Conservation (phyloP, 2,113 vertebrate species). For the Macroglossus sobrinus region DNA sequence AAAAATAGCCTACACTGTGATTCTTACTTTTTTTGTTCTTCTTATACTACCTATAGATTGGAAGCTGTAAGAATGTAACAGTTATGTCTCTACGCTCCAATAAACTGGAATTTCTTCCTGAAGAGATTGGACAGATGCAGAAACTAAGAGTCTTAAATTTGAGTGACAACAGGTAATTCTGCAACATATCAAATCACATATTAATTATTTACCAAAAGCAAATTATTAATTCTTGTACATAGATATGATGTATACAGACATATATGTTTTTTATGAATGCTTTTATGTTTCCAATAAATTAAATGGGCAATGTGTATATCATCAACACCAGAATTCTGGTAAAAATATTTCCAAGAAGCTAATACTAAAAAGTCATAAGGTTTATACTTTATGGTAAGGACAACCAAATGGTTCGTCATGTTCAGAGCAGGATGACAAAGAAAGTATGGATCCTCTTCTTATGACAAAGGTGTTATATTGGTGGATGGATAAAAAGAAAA, state of each 20-base stretch:
- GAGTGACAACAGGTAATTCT: constrained; percentile 95
- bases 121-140: constrained; percentile 99
- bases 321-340: neutral
- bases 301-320: neutral
- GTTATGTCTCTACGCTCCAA: constrained; percentile 99
- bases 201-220: neutral
- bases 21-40: neutral
- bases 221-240: neutral
- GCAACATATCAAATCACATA: neutral
- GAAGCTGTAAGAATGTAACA: constrained; percentile 97
- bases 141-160: constrained; percentile 97
- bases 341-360: neutral
- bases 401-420: neutral
- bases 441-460: neutral
- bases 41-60: constrained; percentile 85
- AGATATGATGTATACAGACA: neutral
- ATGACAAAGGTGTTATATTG: neutral
- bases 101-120: constrained; percentile 97
- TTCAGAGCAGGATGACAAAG: neutral
- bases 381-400: neutral
- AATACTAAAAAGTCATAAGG: neutral
- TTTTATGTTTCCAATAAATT: neutral
- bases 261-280: neutral
- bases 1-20: neutral
- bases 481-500: neutral